Base-by-base conservation (phyloP, 1,140 invertebrate species). In the Thalassaphorura encarpata region DNA sequence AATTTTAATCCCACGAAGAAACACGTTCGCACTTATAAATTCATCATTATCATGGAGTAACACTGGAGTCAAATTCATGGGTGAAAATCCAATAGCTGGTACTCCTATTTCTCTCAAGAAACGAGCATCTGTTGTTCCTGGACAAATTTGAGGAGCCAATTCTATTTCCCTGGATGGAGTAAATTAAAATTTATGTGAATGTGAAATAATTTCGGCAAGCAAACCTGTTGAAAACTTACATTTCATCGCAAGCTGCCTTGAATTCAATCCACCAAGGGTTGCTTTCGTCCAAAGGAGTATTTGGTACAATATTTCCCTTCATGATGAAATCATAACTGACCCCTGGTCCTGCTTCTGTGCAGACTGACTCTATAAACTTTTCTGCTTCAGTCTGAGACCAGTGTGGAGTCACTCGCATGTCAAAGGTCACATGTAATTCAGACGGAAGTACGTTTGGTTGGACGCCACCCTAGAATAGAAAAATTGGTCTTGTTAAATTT, bases 191-290 rank as follows among this genome's bases (percentile, higher is more conserved):
- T 19, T 21, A 15, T 18, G 27, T 31, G 13, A 50, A 47, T n/a
- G n/a, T n/a, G n/a, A n/a, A n/a, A n/a, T n/a, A n/a, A n/a, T n/a
- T n/a, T n/a, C n/a, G n/a, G n/a, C n/a, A n/a, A n/a, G n/a, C n/a
- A n/a, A n/a, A n/a, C n/a, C 77, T n/a, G n/a, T n/a, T n/a, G n/a
- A n/a, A n/a, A n/a, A n/a, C n/a, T 75, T 58, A 83, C 81, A 78
- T 68, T 56, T 73, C 64, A 43, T 81, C 74, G 18, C 16, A 48
- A 48, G 15, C 6, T 21, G 4, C 21, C 66, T 82, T 82, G 58
- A 95, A 90, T 1, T 85, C 82, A n/a, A 78, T 57, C 88, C 89
- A 95, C 72, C 78, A 95, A 0, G 78, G 76, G 74, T 93, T 88
- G 1, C 69, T 77, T 1, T 75, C 67, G 48, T 87, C 79, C 0